Conservation (phyloP, 2,888 invertebrate species). For the Ormyrus pomaceus region DNA sequence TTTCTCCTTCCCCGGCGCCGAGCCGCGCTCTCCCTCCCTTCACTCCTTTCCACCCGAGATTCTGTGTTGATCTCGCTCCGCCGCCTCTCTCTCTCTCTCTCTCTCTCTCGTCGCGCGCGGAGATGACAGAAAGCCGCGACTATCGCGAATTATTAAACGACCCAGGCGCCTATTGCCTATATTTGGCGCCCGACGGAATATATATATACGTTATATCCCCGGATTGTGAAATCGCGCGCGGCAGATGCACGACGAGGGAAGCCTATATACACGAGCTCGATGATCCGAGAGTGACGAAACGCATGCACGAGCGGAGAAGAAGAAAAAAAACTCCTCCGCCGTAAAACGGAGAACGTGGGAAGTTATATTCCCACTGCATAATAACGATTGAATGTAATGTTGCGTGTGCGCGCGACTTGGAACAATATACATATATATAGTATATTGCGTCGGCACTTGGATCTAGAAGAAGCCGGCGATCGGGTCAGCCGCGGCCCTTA, state of each 20-base stretch:
- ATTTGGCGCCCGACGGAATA: slow-evolving; percentile 18
- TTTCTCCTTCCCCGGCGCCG: background rate
- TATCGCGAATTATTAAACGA: background rate
- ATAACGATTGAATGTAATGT: background rate
- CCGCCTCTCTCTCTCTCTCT: slow-evolving; percentile 26
- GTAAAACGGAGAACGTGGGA: no score
- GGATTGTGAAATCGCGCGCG: no score
- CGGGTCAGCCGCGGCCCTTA: no score
- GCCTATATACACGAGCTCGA: no score
- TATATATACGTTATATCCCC: background rate
- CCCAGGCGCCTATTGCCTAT: background rate
- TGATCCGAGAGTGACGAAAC: no score
- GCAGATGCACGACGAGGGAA: no score
- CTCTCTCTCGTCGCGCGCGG: background rate
- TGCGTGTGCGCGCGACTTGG: background rate
- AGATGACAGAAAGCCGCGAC: background rate
- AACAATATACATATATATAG: background rate
- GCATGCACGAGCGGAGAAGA: no score
- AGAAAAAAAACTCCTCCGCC: no score
- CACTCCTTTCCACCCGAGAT: slow-evolving; percentile 16
- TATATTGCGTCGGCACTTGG: background rate
- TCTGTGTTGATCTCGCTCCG: slow-evolving; percentile 1
- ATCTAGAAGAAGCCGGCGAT: background rate
- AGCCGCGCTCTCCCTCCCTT: slow-evolving; percentile 1
- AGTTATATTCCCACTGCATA: background rate